Evolutionary conservation across 2,888 invertebrate species (phyloP).

Genomic region (Netelia inedita): DNA sequence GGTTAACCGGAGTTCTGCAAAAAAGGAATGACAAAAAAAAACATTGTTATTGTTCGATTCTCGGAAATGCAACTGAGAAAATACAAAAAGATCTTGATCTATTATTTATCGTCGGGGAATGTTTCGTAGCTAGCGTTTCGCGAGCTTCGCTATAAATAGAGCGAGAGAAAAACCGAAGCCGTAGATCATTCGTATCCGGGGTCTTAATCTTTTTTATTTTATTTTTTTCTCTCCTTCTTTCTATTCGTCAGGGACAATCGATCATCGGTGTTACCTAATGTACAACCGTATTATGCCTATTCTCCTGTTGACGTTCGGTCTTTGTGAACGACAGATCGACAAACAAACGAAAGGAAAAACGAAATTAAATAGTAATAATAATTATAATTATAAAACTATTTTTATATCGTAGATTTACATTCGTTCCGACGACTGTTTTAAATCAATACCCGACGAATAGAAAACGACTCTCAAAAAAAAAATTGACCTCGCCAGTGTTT

Average conservation of each 20-base stretch:
- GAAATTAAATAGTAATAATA: background rate
- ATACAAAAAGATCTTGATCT: background rate
- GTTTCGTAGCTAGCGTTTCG: slow-evolving; percentile 8
- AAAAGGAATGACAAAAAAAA: slow-evolving; percentile 58
- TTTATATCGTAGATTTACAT: too few relatives aligned
- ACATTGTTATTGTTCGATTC: slow-evolving; percentile 44
- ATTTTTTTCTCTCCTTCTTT: slow-evolving; percentile 31
- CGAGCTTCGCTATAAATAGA: slow-evolving; percentile 20
- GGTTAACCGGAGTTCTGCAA: slow-evolving; percentile 74
- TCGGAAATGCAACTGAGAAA: slow-evolving; percentile 53
- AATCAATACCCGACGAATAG: too few relatives aligned
- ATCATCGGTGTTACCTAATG: slow-evolving; percentile 42
- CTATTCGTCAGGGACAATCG: slow-evolving; percentile 44
- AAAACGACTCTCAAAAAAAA: too few relatives aligned
- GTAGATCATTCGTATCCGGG: slow-evolving; percentile 58
- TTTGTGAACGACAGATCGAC: slow-evolving; percentile 12
- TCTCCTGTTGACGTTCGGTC: slow-evolving; percentile 8
- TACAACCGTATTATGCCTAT: slow-evolving; percentile 17
- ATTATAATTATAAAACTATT: too few relatives aligned
- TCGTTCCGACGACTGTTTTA: too few relatives aligned
- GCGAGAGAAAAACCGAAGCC: slow-evolving; percentile 45
- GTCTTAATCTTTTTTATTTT: slow-evolving; percentile 25
- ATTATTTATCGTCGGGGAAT: background rate
- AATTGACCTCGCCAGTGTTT: too few relatives aligned
- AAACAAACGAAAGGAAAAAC: background rate